Evolutionary conservation across 1,140 invertebrate genomes (phyloP), one percentile per base, ranked within the genome.

Genomic region (Kradibia gibbosae): DNA sequence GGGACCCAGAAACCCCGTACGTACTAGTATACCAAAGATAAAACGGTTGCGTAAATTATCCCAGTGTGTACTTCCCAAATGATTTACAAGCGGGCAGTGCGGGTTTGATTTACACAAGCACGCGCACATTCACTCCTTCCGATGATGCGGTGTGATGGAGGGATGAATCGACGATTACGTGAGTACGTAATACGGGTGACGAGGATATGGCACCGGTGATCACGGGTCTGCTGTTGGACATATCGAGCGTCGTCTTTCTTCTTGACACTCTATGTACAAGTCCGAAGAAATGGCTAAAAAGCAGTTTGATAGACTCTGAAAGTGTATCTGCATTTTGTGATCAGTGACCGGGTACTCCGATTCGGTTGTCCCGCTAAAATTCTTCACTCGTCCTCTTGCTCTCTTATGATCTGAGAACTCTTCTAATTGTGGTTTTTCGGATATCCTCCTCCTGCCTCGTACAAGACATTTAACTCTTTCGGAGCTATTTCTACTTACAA

Each of bases 1-100:
- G 25, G n/a, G 25, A 50, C n/a, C 5, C 15, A 22, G 53, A 50
- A 31, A 36, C 60, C 36, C 39, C 70, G 78, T 73, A n/a, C 70
- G 11, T 39, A 80, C 75, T 62, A 81, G 70, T 76, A 34, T 34
- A 76, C 74, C 78, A 85, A 86, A 85, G 83, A 83, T 83, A 84
- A 86, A 85, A 85, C 84, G 88, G 87, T 88, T 90, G 89, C 87
- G 89, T 90, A 91, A 91, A 90, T 90, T 90, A 91, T 91, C 89
- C 85, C 84, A 75, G 84, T 90, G 88, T 90, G 88, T 90, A 90
- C 89, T 91, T 90, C 89, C 87, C 82, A 78, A 84, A 85, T 90
- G 90, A 91, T 91, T 91, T 91, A 91, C 89, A 89, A 87, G 87
- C 87, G 86, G 87, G 85, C 88, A 88, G 86, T 86, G 86, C 87